phyloP scores from a whole-genome alignment of 2,888 invertebrate species.

The Tipula helvola region DNA sequence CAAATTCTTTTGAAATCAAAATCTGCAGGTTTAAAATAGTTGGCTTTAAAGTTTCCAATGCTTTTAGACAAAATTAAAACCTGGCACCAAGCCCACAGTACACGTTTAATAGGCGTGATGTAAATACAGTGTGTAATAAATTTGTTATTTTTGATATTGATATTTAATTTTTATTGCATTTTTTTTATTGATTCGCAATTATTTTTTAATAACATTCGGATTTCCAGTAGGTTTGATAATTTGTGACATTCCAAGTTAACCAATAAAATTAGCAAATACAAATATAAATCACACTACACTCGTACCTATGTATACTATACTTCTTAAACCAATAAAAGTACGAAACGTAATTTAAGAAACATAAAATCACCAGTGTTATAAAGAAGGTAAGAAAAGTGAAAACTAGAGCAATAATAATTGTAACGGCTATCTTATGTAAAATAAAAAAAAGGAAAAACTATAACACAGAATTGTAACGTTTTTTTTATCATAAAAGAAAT shows the following conservation, averaged over 20 bases:
- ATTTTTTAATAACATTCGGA: not conserved
- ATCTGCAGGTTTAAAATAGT: too few species aligned
- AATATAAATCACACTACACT: not conserved
- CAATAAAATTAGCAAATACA: not conserved
- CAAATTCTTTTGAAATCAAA: too few species aligned
- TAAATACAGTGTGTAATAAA: too few species aligned
- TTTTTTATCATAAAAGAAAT: not conserved
- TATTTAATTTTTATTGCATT: not conserved
- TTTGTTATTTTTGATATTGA: too few species aligned
- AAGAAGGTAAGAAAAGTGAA: slow-evolving; percentile 11
- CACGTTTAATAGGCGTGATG: too few species aligned
- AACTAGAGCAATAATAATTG: slow-evolving; percentile 10
- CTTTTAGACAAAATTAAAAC: too few species aligned
- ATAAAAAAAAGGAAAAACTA: not conserved
- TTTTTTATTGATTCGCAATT: not conserved
- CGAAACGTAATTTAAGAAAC: not conserved
- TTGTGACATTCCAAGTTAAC: not conserved
- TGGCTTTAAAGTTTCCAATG: too few species aligned
- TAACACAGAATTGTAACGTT: not conserved
- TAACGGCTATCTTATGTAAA: slow-evolving; percentile 9
- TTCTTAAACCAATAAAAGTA: not conserved
- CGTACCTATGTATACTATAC: not conserved
- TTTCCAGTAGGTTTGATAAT: not conserved
- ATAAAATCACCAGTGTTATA: not conserved
- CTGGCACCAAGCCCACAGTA: too few species aligned